Conservation (phyloP, 2,888 invertebrate species). For the Apotomis capreana region DNA sequence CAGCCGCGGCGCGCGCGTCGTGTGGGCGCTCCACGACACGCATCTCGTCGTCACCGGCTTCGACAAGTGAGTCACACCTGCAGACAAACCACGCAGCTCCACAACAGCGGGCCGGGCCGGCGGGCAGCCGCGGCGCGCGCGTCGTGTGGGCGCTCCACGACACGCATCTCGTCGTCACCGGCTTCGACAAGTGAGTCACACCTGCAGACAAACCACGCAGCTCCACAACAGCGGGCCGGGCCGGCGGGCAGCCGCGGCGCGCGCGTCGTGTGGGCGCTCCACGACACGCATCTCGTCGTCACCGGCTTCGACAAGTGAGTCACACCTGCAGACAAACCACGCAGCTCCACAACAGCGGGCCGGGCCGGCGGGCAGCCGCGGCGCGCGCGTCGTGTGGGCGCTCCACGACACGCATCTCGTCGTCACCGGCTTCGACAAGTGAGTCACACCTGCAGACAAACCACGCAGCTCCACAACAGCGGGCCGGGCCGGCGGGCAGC, state of each 20-base stretch:
- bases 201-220: too few relatives aligned
- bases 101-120: conserved; percentile 90
- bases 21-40: conserved; percentile 94
- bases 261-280: conserved; percentile 94
- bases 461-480: too few relatives aligned
- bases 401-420: conserved; percentile 93
- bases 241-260: conserved; percentile 96
- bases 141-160: conserved; percentile 95
- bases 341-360: conserved; percentile 88
- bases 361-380: conserved; percentile 94
- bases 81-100: too few relatives aligned
- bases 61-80: conserved; percentile 86
- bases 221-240: conserved; percentile 89
- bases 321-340: too few relatives aligned
- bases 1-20: conserved; percentile 93
- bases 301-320: conserved; percentile 95
- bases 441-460: conserved; percentile 49
- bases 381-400: conserved; percentile 96
- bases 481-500: conserved; percentile 93
- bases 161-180: conserved; percentile 92
- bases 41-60: conserved; percentile 96
- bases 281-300: conserved; percentile 92
- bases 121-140: conserved; percentile 94
- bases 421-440: conserved; percentile 96
- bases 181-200: conserved; percentile 91